Percentiles rank a stretch among this genome's conserved stretches.
Evolutionary conservation across 2,888 invertebrate genomes (phyloP).

Genomic region (Timema cristinae): DNA sequence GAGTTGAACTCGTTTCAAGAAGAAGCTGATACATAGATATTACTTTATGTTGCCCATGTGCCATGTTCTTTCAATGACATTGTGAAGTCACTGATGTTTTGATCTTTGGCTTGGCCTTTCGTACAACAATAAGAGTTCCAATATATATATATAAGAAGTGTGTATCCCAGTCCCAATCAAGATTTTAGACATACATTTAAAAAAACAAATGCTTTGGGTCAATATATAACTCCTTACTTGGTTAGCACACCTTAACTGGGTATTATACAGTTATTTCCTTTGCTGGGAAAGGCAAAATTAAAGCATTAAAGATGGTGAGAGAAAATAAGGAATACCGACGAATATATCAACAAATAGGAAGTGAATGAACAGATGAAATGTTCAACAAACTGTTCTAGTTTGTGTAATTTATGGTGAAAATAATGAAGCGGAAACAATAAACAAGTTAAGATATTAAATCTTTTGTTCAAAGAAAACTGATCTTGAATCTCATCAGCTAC

Average conservation of each 20-base stretch:
- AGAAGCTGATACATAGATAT: background rate
- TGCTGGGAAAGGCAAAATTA: background rate
- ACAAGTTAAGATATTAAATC: background rate
- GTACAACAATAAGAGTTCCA: background rate
- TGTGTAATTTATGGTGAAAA: background rate
- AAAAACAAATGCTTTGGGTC: background rate
- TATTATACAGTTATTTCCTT: background rate
- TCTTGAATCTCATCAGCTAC: conserved; percentile 1
- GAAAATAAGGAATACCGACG: background rate
- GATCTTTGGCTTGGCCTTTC: background rate
- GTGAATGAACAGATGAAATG: background rate
- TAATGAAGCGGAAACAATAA: background rate
- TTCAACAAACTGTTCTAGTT: background rate
- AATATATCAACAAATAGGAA: background rate
- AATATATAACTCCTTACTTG: background rate
- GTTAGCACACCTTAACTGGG: background rate
- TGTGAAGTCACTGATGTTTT: background rate
- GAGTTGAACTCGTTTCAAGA: background rate
- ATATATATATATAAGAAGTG: background rate
- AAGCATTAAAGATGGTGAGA: conserved; percentile 4
- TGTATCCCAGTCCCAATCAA: background rate
- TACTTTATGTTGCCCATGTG: background rate
- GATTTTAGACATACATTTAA: background rate
- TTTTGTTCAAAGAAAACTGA: conserved; percentile 2
- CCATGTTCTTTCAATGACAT: background rate